These are phyloP conservation scores for Gonatopus flavifemur DNA, from an alignment of 1,140 invertebrate species.

Conservation along the genomic window DNA sequence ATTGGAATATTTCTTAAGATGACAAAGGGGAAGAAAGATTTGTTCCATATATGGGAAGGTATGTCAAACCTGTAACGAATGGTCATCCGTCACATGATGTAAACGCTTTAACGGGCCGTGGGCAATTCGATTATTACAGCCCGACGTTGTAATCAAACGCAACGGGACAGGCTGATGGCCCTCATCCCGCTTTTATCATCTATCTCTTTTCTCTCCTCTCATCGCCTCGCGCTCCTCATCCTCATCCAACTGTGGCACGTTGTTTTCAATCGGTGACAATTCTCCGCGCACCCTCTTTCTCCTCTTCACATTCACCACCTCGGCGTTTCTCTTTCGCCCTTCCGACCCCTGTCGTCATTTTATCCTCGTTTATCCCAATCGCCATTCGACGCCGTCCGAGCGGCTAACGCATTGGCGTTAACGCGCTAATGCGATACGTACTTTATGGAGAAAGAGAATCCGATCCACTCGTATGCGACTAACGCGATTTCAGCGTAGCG, in stretches of 20 bases:
- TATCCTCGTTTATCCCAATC: constrained; percentile 42
- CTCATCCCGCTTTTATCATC: constrained; percentile 4
- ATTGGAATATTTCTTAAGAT: too few species aligned
- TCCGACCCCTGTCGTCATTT: constrained; percentile 25
- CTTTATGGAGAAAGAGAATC: constrained; percentile 40
- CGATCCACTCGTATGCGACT: constrained; percentile 19
- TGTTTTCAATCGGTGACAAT: constrained; percentile 41
- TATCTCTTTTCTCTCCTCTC: not conserved
- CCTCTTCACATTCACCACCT: too few species aligned
- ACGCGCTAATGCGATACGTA: constrained; percentile 52
- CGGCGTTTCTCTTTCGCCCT: constrained; percentile 3
- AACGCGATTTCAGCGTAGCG: constrained; percentile 25
- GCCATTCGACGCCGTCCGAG: constrained; percentile 43
- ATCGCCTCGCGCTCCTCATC: not conserved
- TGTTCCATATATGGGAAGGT: not conserved
- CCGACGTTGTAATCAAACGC: constrained; percentile 39
- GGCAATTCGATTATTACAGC: constrained; percentile 45
- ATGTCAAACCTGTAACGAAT: constrained; percentile 30
- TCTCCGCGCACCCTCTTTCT: constrained; percentile 25
- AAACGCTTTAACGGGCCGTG: constrained; percentile 43
- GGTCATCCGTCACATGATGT: constrained; percentile 41
- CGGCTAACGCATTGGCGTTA: constrained; percentile 50
- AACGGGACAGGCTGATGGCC: constrained; percentile 21
- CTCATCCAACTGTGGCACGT: constrained; percentile 22
- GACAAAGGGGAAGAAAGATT: not conserved